Evolutionary conservation across 2,888 invertebrate genomes (phyloP).

Genomic region (Tridacna crocea): DNA sequence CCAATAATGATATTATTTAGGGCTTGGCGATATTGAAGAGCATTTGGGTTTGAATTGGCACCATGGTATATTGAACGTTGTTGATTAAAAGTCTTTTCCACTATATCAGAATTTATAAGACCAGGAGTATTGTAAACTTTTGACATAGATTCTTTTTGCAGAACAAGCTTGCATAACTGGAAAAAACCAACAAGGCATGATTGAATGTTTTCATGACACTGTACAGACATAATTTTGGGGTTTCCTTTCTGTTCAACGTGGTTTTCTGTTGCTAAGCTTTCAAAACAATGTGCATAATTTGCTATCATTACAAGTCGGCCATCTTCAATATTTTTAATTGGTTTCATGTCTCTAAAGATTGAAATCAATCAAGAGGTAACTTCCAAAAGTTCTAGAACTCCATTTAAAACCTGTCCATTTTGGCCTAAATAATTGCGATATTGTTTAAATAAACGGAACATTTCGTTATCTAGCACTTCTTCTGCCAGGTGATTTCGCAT

Average conservation of each 20-base stretch:
- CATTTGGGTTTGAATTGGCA: constrained; percentile 38
- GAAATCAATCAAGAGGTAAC: constrained; percentile 19
- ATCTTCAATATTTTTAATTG: constrained; percentile 20
- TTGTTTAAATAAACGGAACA: constrained; percentile 51
- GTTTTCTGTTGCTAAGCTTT: constrained; percentile 12
- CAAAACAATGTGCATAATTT: constrained; percentile 29
- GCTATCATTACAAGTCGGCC: constrained; percentile 1
- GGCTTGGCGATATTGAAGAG: constrained; percentile 22
- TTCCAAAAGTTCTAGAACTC: constrained; percentile 33
- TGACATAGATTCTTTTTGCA: not conserved
- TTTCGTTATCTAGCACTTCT: constrained; percentile 55
- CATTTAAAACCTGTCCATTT: constrained; percentile 40
- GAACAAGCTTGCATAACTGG: not conserved
- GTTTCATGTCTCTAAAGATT: constrained; percentile 38
- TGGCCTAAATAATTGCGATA: constrained; percentile 36
- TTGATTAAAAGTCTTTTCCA: constrained; percentile 41
- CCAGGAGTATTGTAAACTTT: constrained; percentile 22
- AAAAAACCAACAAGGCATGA: constrained; percentile 15
- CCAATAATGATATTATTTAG: constrained; percentile 36
- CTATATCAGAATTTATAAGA: constrained; percentile 31
- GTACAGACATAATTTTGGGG: constrained; percentile 25
- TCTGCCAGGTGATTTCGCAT: constrained; percentile 64
- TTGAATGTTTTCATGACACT: constrained; percentile 38
- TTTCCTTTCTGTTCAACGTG: not conserved
- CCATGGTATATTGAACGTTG: constrained; percentile 35